A percentile compares a stretch with the other conserved stretches of the same genome.
Evolutionary conservation across 92 coral and sea anemone species (phyloP).

Genomic region (Palythoa grandis): DNA sequence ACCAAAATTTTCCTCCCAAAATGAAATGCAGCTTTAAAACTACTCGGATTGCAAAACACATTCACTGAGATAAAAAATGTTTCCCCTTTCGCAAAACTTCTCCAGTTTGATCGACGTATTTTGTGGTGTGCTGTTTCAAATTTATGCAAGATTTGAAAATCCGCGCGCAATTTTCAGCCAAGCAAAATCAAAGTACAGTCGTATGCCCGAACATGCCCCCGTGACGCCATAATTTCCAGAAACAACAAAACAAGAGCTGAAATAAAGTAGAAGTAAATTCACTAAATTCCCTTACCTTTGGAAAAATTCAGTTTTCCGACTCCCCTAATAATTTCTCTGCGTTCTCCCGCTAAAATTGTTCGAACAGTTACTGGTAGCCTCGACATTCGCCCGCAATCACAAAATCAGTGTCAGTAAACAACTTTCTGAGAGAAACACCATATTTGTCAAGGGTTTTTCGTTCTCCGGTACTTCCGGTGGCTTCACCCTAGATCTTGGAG

Average conservation of each 20-base stretch:
- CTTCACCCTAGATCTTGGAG: too few relatives aligned
- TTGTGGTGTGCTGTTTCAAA: neutral
- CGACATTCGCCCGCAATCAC: conserved; percentile 44
- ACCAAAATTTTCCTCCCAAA: neutral
- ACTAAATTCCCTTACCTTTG: conserved; percentile 57
- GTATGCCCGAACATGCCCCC: conserved; percentile 81
- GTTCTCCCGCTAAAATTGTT: conserved; percentile 58
- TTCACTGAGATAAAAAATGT: neutral
- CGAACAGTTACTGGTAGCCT: conserved; percentile 10
- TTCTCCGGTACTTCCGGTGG: neutral
- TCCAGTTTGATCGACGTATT: neutral
- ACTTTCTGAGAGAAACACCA: conserved; percentile 5
- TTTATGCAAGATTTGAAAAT: conserved; percentile 68
- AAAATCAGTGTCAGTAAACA: conserved; percentile 5
- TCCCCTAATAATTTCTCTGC: conserved; percentile 9
- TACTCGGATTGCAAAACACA: neutral
- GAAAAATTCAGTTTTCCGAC: conserved; percentile 12
- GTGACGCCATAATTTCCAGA: conserved; percentile 49
- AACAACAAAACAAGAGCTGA: neutral
- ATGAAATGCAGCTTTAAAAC: neutral
- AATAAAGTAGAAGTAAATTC: neutral
- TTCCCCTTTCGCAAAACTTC: neutral
- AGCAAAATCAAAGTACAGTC: conserved; percentile 18
- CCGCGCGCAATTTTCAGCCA: conserved; percentile 85
- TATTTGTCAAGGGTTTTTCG: conserved; percentile 2